Evolutionary conservation across 2,113 vertebrate species (phyloP), one percentile per base, ranked within the genome.

Genomic region (Channa argus): DNA sequence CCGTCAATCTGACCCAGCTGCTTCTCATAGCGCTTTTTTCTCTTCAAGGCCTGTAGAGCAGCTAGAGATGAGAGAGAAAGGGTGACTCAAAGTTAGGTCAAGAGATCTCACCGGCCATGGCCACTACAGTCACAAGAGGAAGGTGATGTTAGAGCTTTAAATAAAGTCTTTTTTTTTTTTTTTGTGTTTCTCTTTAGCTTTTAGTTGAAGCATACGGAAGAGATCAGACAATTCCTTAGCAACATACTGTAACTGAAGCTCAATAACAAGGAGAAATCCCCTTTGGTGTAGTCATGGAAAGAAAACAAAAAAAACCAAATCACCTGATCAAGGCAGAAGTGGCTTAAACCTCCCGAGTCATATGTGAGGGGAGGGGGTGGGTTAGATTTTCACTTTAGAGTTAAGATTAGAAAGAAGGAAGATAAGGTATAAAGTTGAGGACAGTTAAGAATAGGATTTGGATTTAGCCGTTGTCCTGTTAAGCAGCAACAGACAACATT

Each of bases 1-100:
- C 98, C 98, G 8, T 99, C 97, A 0, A 99, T 99, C 95, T 99
- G 97, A 0, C 90, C 87, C 83, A 99, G 94, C 91, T 99, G 98
- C 91, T 98, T 96, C 90, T 98, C 96, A 0, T 97, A 98, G 8
- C 97, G 94, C 93, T 98, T 99, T 94, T 99, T 99, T 67, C 97
- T 96, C 87, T 99, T 99, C 37, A 99, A 84, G 44, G 98, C 98
- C 91, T 97, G 96, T 3, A 99, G 94, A 64, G 98, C 97, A 71
- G 95, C 98, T 99, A 82, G 8, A 68, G 10, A 4, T 2, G 24
- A 15, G 2, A 41, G 8, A 53, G 3, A 51, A 1, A 24, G 7
- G 4, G 10, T 0, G 3, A 63, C 2, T 12, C 5, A 12, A 4
- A 15, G 24, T 69, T 12, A 47, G 51, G 2, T 51, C 10, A 75